A percentile compares a stretch with the other conserved stretches of the same genome.
Conservation (phyloP, 2,888 invertebrate species). For the Selenia dentaria region DNA sequence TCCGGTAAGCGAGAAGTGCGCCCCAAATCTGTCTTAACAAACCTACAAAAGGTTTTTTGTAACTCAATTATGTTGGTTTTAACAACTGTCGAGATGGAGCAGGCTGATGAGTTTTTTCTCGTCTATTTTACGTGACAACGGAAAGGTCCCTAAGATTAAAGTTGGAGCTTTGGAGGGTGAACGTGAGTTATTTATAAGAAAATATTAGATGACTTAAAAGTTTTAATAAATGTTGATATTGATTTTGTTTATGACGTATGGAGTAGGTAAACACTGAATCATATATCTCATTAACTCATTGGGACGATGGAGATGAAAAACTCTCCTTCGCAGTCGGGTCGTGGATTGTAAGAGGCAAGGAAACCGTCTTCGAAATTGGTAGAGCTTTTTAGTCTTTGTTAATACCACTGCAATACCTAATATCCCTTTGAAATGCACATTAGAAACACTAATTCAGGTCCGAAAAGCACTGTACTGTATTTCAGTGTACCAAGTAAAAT, state of each 20-base stretch:
- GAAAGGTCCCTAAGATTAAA: constrained; percentile 21
- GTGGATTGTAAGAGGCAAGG: background rate
- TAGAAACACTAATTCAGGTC: no score
- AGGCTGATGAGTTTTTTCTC: constrained; percentile 29
- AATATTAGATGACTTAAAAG: constrained; percentile 15
- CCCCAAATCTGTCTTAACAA: constrained; percentile 34
- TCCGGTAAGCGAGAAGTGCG: constrained; percentile 28
- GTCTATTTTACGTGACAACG: constrained; percentile 19
- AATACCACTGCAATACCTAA: no score
- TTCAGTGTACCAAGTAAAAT: no score
- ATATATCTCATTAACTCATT: no score
- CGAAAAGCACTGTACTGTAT: no score
- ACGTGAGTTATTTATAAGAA: constrained; percentile 23
- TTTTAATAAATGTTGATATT: constrained; percentile 16
- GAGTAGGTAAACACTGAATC: no score
- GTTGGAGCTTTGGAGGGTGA: constrained; percentile 9
- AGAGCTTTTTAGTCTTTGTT: no score
- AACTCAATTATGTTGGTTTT: constrained; percentile 37
- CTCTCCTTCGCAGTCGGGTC: no score
- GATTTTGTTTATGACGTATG: constrained; percentile 13
- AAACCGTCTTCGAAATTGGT: no score
- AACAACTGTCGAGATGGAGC: constrained; percentile 32
- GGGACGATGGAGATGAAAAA: background rate
- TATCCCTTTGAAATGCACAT: no score
- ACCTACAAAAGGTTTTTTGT: constrained; percentile 36